A percentile compares a stretch with the other conserved stretches of the same genome.
These are phyloP conservation scores for Nothocercus julius DNA, from an alignment of 2,113 vertebrate species.

Conservation along the genomic window DNA sequence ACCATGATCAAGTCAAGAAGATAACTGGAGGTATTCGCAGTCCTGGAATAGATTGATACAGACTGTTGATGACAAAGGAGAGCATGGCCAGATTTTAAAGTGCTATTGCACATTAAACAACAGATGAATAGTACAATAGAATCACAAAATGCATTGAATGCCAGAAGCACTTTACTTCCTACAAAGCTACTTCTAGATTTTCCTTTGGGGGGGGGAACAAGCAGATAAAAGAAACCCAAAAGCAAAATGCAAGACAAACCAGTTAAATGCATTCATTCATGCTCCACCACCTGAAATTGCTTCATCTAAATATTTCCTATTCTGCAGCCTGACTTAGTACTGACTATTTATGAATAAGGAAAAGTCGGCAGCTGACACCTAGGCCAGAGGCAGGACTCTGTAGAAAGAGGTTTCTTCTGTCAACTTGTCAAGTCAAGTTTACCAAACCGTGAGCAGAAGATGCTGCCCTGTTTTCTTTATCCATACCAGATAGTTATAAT, in stretches of 20 bases:
- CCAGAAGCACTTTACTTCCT: not conserved
- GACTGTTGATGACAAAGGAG: not conserved
- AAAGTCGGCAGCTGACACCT: not conserved
- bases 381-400: not conserved
- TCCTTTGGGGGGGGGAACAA: not conserved
- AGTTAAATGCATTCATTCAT: not conserved
- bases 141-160: not conserved
- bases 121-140: not conserved
- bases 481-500: not conserved
- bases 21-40: slow-evolving; percentile 9
- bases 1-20: not conserved
- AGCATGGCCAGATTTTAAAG: not conserved
- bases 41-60: not conserved
- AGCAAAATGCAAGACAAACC: not conserved
- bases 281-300: not conserved
- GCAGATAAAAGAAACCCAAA: not conserved
- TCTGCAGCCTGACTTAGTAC: not conserved
- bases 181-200: not conserved
- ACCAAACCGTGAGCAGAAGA: not conserved
- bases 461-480: not conserved
- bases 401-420: slow-evolving; percentile 3
- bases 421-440: slow-evolving; percentile 14
- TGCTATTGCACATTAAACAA: slow-evolving; percentile 2
- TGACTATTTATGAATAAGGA: not conserved
- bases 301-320: not conserved